A percentile compares a stretch with the other conserved stretches of the same genome.
Evolutionary conservation across 1,140 invertebrate genomes (phyloP).

Genomic region (Aleiodes sp.): DNA sequence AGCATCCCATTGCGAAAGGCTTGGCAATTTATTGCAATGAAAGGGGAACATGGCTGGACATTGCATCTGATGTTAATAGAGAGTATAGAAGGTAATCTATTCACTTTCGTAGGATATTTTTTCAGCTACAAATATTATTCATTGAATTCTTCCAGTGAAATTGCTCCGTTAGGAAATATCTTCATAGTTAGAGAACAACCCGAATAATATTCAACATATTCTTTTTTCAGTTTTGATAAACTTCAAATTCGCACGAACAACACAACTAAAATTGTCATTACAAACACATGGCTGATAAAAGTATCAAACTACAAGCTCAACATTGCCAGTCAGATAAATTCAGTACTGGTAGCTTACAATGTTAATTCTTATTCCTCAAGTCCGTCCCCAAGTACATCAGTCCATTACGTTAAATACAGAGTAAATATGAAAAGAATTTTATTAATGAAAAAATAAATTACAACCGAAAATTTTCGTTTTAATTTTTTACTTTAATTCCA

Average conservation of each 20-base stretch:
- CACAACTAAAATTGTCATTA: slow-evolving; percentile 78
- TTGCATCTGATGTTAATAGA: slow-evolving; percentile 78
- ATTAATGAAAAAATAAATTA: neutral
- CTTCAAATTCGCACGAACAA: slow-evolving; percentile 76
- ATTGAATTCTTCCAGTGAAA: no score
- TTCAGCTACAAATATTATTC: no score
- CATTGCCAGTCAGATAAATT: slow-evolving; percentile 81
- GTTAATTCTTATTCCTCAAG: slow-evolving; percentile 79
- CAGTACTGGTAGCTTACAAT: slow-evolving; percentile 77
- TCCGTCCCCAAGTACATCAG: slow-evolving; percentile 74
- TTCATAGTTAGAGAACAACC: no score
- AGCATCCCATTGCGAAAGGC: slow-evolving; percentile 79
- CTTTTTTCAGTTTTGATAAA: slow-evolving; percentile 74
- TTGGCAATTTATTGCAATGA: slow-evolving; percentile 73
- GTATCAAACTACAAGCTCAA: slow-evolving; percentile 79
- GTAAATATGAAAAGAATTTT: neutral
- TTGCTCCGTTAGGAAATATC: no score
- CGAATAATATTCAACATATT: no score
- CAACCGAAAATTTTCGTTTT: neutral
- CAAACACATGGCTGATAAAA: slow-evolving; percentile 91
- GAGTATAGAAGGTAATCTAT: slow-evolving; percentile 76
- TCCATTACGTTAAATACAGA: slow-evolving; percentile 77
- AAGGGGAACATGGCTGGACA: slow-evolving; percentile 71
- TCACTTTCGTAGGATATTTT: slow-evolving; percentile 7
- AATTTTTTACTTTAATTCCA: slow-evolving; percentile 32